phyloP scores from a whole-genome alignment of 2,797 vertebrate genomes.

The Phyllotis vaccarum region DNA sequence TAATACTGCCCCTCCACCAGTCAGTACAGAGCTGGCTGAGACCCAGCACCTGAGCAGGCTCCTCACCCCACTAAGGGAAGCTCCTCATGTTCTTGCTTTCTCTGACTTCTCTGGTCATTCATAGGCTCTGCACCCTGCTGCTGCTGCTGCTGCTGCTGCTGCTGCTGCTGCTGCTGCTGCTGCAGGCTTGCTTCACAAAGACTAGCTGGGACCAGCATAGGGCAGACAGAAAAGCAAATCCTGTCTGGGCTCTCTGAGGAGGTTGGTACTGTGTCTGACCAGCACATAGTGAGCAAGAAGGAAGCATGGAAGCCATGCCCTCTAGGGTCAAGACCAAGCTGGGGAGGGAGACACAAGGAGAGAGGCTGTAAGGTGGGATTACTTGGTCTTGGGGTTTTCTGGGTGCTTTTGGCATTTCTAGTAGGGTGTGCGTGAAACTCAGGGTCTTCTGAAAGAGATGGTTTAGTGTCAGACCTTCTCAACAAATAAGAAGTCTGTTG shows the following conservation, averaged over 20 bases:
- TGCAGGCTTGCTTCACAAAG: background rate
- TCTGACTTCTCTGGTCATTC: background rate
- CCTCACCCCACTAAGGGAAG: background rate
- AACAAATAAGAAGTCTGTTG: background rate
- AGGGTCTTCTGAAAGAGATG: background rate
- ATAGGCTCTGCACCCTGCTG: rapidly evolving
- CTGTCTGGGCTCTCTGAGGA: rapidly evolving
- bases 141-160: too few relatives aligned
- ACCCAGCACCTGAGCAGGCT: rapidly evolving
- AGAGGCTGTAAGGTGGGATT: background rate
- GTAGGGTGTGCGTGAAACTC: rapidly evolving
- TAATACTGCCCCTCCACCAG: too few relatives aligned
- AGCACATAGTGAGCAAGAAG: background rate
- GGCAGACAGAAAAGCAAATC: background rate
- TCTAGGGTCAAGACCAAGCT: background rate
- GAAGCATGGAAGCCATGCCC: background rate
- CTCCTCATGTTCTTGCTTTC: background rate
- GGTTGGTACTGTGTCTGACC: background rate
- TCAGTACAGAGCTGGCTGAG: background rate
- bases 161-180: too few relatives aligned
- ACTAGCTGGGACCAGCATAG: background rate
- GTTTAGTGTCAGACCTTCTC: rapidly evolving
- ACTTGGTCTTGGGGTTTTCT: background rate
- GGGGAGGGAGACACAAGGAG: background rate
- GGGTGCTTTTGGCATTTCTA: background rate